Conservation (phyloP, 2,888 invertebrate species). For the Muscina levida region DNA sequence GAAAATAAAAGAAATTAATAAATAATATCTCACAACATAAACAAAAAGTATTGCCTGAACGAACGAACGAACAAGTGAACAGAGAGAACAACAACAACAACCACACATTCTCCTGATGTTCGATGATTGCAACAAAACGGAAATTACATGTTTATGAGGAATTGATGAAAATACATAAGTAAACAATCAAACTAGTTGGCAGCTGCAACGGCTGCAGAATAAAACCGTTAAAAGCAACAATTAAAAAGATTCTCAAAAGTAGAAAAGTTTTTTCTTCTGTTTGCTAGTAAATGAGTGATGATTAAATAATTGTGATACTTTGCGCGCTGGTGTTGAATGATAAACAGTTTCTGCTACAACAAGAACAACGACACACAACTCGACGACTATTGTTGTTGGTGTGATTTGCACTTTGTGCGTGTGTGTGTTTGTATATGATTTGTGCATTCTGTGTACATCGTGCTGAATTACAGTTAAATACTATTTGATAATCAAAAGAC, state of each 20-base stretch:
- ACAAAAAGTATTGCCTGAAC: not conserved
- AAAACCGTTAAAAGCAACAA: slow-evolving; percentile 34
- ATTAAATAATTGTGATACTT: slow-evolving; percentile 31
- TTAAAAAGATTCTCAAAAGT: not conserved
- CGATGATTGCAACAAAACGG: no score
- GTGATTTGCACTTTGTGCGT: slow-evolving; percentile 55
- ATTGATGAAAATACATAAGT: not conserved
- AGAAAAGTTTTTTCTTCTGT: not conserved
- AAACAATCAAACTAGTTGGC: no score
- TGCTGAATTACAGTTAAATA: slow-evolving; percentile 44
- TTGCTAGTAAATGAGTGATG: not conserved
- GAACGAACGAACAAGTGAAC: slow-evolving; percentile 33
- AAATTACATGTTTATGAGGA: slow-evolving; percentile 3
- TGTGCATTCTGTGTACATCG: slow-evolving; percentile 27
- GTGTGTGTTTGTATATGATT: slow-evolving; percentile 26
- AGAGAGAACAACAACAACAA: not conserved
- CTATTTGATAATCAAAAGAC: slow-evolving; percentile 48
- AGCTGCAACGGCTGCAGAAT: no score
- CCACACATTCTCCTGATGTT: not conserved
- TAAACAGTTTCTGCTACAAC: slow-evolving; percentile 23
- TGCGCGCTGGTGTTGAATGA: not conserved
- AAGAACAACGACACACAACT: slow-evolving; percentile 20
- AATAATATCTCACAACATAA: not conserved
- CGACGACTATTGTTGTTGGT: slow-evolving; percentile 29
- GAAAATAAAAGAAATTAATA: not conserved